Conservation (phyloP, 2,797 vertebrate species). For the Rhynchotus rufescens region DNA sequence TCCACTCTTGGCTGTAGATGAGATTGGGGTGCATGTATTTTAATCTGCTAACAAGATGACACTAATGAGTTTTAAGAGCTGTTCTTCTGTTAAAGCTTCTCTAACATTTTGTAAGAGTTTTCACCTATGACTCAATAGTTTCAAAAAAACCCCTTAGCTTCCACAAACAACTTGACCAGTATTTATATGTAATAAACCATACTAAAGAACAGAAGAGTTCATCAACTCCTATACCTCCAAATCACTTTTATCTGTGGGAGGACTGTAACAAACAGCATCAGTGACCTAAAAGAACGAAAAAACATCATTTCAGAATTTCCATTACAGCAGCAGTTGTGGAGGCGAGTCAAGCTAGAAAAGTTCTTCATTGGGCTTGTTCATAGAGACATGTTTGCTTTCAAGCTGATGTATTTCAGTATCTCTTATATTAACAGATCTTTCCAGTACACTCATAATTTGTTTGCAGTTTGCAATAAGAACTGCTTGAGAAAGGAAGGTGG, state of each 20-base stretch:
- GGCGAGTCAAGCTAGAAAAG: background rate
- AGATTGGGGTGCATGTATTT: slow-evolving; percentile 11
- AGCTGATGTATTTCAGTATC: slow-evolving; percentile 8
- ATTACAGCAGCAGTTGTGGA: background rate
- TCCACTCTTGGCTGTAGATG: slow-evolving; percentile 4
- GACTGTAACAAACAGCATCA: slow-evolving; percentile 1
- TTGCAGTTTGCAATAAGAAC: background rate
- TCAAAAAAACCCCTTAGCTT: slow-evolving; percentile 6
- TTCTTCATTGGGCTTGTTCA: background rate
- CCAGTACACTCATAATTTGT: background rate
- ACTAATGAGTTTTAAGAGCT: slow-evolving; percentile 61
- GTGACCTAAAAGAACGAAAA: slow-evolving; percentile 7
- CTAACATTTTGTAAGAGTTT: slow-evolving; percentile 49
- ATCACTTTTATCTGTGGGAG: background rate
- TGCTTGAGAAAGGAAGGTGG: background rate
- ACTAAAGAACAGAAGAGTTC: background rate
- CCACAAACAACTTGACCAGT: background rate
- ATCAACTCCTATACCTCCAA: background rate
- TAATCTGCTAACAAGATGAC: slow-evolving; percentile 71
- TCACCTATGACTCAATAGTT: background rate
- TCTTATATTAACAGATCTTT: slow-evolving; percentile 5
- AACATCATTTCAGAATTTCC: background rate
- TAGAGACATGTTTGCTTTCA: slow-evolving; percentile 9
- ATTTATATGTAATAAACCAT: background rate
- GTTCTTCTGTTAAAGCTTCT: slow-evolving; percentile 63